These are phyloP conservation scores for Melanerpes aurifrons DNA, from an alignment of 2,113 vertebrate genomes.

Conservation along the genomic window DNA sequence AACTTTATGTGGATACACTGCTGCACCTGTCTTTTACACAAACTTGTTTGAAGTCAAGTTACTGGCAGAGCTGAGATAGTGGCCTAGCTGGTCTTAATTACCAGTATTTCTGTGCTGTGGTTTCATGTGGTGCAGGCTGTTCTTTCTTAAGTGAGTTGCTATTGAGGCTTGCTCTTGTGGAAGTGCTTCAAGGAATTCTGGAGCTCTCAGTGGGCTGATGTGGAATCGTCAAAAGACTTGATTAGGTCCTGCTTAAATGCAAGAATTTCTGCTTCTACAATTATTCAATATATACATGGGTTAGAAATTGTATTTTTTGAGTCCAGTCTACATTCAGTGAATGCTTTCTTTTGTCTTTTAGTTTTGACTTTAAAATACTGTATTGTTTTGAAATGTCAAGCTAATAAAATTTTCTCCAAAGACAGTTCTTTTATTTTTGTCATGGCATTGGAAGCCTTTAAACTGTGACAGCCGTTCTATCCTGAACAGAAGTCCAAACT, in stretches of 20 bases:
- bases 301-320: not conserved
- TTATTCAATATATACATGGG: not conserved
- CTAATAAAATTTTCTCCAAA: not conserved
- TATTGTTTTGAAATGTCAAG: conserved; percentile 34
- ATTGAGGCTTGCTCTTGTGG: not conserved
- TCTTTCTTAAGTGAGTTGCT: not conserved
- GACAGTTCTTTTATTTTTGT: conserved; percentile 4
- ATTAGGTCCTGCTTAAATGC: not conserved
- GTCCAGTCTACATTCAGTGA: not conserved
- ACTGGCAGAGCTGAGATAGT: not conserved
- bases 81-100: not conserved
- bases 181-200: not conserved
- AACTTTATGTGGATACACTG: not conserved
- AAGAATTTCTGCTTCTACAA: not conserved
- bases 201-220: not conserved
- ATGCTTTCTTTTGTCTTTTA: conserved; percentile 4
- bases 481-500: not conserved
- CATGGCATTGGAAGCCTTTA: conserved; percentile 12
- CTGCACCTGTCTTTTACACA: not conserved
- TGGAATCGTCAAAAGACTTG: not conserved
- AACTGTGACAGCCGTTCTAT: not conserved
- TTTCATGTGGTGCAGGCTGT: not conserved
- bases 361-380: conserved; percentile 8
- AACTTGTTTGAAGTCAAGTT: not conserved
- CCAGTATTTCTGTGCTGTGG: not conserved